These are phyloP conservation scores for Ellobium chinense DNA, from an alignment of 2,888 invertebrate genomes.

Conservation along the genomic window DNA sequence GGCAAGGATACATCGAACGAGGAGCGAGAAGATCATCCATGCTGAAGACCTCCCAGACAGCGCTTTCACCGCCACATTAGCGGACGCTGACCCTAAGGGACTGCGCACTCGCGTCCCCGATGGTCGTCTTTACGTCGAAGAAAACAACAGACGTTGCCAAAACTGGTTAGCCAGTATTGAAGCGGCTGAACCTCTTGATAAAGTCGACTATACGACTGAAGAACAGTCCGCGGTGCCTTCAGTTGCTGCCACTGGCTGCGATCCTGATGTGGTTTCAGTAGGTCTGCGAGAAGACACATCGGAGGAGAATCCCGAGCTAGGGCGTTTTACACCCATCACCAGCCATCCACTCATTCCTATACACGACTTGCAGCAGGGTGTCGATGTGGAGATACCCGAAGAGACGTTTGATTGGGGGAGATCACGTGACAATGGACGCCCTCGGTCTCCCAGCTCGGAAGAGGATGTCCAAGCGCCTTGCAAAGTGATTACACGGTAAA, in stretches of 20 bases:
- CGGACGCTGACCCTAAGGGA: slow-evolving; percentile 69
- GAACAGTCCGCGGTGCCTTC: slow-evolving; percentile 7
- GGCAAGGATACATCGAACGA: slow-evolving; percentile 71
- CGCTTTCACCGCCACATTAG: slow-evolving; percentile 63
- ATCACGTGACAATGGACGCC: not conserved
- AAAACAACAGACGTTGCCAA: slow-evolving; percentile 71
- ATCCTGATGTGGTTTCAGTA: not conserved
- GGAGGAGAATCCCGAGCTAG: not conserved
- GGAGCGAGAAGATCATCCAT: slow-evolving; percentile 70
- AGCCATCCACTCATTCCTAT: not conserved
- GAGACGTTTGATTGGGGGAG: slow-evolving; percentile 52
- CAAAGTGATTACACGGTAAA: not conserved
- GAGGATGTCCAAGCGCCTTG: slow-evolving; percentile 2
- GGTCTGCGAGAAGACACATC: not conserved
- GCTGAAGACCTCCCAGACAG: slow-evolving; percentile 69
- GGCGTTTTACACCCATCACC: not conserved
- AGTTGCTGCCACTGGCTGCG: not conserved
- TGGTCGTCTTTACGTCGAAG: slow-evolving; percentile 65
- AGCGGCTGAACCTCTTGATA: slow-evolving; percentile 70
- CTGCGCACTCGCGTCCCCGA: slow-evolving; percentile 61
- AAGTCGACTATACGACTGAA: slow-evolving; percentile 56
- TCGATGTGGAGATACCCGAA: slow-evolving; percentile 57
- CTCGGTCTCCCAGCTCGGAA: slow-evolving; percentile 1
- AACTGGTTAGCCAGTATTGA: slow-evolving; percentile 72
- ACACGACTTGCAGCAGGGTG: slow-evolving; percentile 20